These are phyloP conservation scores for Delichon dasypus DNA, from an alignment of 2,797 vertebrate genomes.

Conservation along the genomic window DNA sequence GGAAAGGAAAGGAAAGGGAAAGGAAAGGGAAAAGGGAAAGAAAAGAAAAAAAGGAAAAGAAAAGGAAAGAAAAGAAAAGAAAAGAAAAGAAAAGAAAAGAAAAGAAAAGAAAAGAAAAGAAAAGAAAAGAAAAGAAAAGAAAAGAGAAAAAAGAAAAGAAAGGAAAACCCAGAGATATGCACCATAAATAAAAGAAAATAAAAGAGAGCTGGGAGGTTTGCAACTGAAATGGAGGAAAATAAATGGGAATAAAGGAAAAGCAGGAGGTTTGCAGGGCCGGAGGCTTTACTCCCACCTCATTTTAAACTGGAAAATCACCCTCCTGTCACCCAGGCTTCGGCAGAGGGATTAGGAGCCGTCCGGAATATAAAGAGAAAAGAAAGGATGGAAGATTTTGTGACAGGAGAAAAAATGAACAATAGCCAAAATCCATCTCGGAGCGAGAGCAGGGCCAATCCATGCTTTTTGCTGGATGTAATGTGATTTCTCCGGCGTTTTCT, in stretches of 20 bases:
- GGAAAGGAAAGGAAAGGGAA: neutral
- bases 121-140: too few species aligned
- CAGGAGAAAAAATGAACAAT: neutral
- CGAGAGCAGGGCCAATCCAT: neutral
- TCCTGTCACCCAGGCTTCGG: neutral
- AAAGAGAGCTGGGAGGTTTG: neutral
- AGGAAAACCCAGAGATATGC: neutral
- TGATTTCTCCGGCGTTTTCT: neutral
- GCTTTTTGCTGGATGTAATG: neutral
- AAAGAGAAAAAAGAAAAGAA: too few species aligned
- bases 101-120: too few species aligned
- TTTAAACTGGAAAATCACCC: slow-evolving; percentile 5
- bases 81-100: too few species aligned
- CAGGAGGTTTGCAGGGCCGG: neutral
- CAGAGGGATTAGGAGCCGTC: neutral
- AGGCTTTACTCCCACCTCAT: neutral
- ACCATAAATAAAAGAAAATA: neutral
- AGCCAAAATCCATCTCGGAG: neutral
- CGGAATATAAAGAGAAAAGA: neutral
- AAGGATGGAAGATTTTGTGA: neutral
- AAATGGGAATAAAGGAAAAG: neutral
- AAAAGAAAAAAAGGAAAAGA: too few species aligned
- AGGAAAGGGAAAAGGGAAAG: too few species aligned
- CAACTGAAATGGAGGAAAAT: neutral
- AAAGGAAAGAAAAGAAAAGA: too few species aligned